Evolutionary conservation across 2,888 invertebrate species (phyloP).

Genomic region (Crocallis elinguaria): DNA sequence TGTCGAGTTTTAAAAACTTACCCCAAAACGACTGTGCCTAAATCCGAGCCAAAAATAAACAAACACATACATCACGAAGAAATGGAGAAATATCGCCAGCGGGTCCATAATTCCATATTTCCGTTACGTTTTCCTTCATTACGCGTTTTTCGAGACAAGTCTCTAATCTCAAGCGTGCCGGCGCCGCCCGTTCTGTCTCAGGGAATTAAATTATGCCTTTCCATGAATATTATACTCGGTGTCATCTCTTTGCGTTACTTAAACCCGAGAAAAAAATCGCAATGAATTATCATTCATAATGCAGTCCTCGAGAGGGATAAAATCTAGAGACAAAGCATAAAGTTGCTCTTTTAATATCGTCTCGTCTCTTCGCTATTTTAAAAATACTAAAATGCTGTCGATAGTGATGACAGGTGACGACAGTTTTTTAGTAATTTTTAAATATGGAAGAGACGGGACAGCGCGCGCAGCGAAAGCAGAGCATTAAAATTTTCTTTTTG

Average conservation of each 20-base stretch:
- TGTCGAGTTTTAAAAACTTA: background rate
- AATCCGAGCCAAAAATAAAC: slow-evolving; percentile 26
- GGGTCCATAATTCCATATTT: slow-evolving; percentile 74
- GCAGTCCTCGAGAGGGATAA: background rate
- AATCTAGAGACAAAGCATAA: background rate
- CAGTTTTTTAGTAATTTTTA: no score
- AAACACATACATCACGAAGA: slow-evolving; percentile 42
- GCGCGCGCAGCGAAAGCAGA: no score
- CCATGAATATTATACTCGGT: slow-evolving; percentile 81
- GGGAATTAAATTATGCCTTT: slow-evolving; percentile 80
- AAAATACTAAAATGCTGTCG: no score
- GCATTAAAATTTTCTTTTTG: no score
- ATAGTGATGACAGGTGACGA: no score
- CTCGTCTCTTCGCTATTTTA: no score
- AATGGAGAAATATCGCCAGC: slow-evolving; percentile 62
- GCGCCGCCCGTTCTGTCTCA: slow-evolving; percentile 63
- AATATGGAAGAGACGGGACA: no score
- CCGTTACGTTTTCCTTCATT: slow-evolving; percentile 68
- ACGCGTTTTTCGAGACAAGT: slow-evolving; percentile 66
- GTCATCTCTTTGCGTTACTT: slow-evolving; percentile 71
- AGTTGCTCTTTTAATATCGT: background rate
- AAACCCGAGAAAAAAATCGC: slow-evolving; percentile 58
- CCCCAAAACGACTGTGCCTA: background rate
- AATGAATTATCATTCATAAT: slow-evolving; percentile 60
- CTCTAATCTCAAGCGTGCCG: slow-evolving; percentile 65